Evolutionary conservation across 2,888 invertebrate species (phyloP), one percentile per base, ranked within the genome.

Genomic region (Plebejus melissa): DNA sequence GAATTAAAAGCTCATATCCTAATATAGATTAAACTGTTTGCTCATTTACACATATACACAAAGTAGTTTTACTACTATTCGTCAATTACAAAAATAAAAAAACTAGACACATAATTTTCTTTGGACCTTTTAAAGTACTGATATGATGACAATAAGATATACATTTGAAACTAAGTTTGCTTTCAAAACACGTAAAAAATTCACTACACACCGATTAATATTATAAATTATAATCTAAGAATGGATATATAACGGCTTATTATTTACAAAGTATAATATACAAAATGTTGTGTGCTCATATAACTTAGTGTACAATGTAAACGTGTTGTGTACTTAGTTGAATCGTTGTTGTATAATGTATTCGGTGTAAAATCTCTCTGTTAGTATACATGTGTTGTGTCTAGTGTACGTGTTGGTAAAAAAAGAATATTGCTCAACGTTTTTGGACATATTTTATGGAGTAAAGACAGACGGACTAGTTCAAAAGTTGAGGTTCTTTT

Each of bases 271-370:
- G 58, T 58, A 58, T 58, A 57, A 11, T 58, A 58, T 58, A 22
- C 57, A 58, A 60, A 22, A 28, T 58, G 0, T 58, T 60, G 60
- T 60, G 60, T 60, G 28, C 60, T 60, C 65, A 65, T 65, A 36
- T 65, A 5, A 32, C 71, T 22, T 46, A 70, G 69, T 41, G 36
- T 71, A 28, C 28, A 32, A 28, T 71, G 22, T 50, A 54, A 54
- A 72, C 54, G 16, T 54, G 22, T 54, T 36, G 32, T 72, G 72
- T 72, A 71, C 71, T 71, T 71, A 54, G 50, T 71, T 71, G 36
- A 41, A 54, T 54, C 16, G 9, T 54, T 6, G 54, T 32, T 72
- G 22, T 22, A 22, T 22, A 22, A 22, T 22, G 72, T 54, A 72
- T 6, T 72, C 0, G 54, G 46, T 72, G 54, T 72, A 54, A 32